Conservation (phyloP, 2,888 invertebrate species). For the Malachius bipustulatus region DNA sequence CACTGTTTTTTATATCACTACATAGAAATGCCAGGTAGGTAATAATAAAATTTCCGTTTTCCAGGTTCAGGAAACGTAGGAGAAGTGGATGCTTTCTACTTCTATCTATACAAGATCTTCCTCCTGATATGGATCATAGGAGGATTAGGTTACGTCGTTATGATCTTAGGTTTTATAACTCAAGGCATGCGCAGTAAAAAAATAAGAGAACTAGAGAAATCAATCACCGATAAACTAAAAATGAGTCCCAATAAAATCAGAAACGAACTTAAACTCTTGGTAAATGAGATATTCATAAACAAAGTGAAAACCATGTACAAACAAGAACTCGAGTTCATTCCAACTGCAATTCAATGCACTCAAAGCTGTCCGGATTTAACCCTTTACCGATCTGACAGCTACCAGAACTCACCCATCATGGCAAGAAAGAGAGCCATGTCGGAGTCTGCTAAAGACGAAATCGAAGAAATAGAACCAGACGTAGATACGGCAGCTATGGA, state of each 20-base stretch:
- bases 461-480: constrained; percentile 58
- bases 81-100: constrained; percentile 50
- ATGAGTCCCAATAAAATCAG: constrained; percentile 68
- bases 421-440: constrained; percentile 48
- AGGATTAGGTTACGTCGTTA: constrained; percentile 80
- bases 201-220: constrained; percentile 61
- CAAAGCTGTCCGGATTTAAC: constrained; percentile 63
- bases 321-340: constrained; percentile 40
- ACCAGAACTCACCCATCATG: constrained; percentile 31
- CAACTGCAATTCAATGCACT: constrained; percentile 42
- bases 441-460: constrained; percentile 38
- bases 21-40: no score
- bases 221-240: constrained; percentile 63
- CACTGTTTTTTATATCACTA: no score
- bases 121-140: constrained; percentile 83
- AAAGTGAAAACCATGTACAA: constrained; percentile 67
- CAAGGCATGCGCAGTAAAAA: constrained; percentile 65
- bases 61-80: constrained; percentile 29
- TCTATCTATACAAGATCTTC: constrained; percentile 65
- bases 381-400: constrained; percentile 40
- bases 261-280: constrained; percentile 30
- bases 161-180: constrained; percentile 79
- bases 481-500: constrained; percentile 69
- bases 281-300: constrained; percentile 61
- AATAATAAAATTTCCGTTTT: no score